Conservation (phyloP, 2,888 invertebrate species). For the Axea sp. region DNA sequence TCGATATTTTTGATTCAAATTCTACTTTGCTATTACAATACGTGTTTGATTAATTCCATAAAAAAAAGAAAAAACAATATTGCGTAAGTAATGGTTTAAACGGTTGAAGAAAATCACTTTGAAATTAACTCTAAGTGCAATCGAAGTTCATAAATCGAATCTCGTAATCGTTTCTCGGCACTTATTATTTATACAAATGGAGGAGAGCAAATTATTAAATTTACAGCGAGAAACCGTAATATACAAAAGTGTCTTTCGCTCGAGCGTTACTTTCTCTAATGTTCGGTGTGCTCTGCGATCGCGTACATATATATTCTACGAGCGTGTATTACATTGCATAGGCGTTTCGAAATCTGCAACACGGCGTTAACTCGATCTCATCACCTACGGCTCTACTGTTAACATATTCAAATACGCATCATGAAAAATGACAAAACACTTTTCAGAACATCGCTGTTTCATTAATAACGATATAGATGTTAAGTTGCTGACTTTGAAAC, state of each 20-base stretch:
- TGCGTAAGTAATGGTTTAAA: too few relatives aligned
- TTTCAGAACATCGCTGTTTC: slow-evolving; percentile 38
- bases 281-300: slow-evolving; percentile 51
- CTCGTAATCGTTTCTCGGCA: slow-evolving; percentile 23
- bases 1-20: too few relatives aligned
- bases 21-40: too few relatives aligned
- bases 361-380: slow-evolving; percentile 59
- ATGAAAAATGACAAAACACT: slow-evolving; percentile 53
- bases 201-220: slow-evolving; percentile 47
- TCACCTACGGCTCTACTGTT: slow-evolving; percentile 60
- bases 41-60: too few relatives aligned
- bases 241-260: slow-evolving; percentile 55
- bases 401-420: slow-evolving; percentile 57
- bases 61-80: too few relatives aligned
- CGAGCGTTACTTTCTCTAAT: slow-evolving; percentile 54
- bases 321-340: slow-evolving; percentile 59
- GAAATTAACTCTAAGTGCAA: slow-evolving; percentile 21
- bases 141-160: slow-evolving; percentile 39
- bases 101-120: slow-evolving; percentile 13
- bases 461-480: slow-evolving; percentile 57
- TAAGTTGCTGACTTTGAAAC: slow-evolving; percentile 29
- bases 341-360: slow-evolving; percentile 61
- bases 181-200: slow-evolving; percentile 49
- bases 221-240: slow-evolving; percentile 52
- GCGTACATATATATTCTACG: slow-evolving; percentile 38